Evolutionary conservation across 2,113 vertebrate species (phyloP).

Genomic region (Oryzias curvinotus): DNA sequence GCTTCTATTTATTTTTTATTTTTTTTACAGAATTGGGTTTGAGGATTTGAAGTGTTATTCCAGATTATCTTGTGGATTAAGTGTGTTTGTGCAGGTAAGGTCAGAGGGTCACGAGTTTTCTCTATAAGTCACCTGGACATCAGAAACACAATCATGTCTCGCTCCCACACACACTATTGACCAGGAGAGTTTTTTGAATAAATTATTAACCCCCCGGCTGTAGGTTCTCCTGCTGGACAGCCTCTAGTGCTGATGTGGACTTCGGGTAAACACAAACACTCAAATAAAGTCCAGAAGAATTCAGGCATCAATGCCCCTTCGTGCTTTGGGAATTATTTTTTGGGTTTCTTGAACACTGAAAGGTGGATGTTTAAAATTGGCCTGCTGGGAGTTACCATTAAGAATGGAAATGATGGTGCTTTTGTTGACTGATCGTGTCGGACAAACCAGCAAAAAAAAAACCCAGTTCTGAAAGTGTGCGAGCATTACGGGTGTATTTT

Average conservation of each 20-base stretch:
- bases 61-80: slow-evolving; percentile 51
- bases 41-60: slow-evolving; percentile 33
- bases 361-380: too few species aligned
- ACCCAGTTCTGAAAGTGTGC: slow-evolving; percentile 16
- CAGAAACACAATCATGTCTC: slow-evolving; percentile 17
- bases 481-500: slow-evolving; percentile 54
- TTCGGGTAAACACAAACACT: slow-evolving; percentile 49
- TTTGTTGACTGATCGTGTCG: too few species aligned
- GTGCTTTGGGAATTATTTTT: slow-evolving; percentile 1
- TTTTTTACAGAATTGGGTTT: background rate
- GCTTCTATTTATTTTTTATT: background rate
- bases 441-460: slow-evolving; percentile 1
- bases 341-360: too few species aligned
- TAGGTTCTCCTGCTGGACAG: slow-evolving; percentile 39
- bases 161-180: slow-evolving; percentile 28
- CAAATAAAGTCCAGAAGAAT: slow-evolving; percentile 52
- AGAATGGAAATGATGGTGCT: too few species aligned
- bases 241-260: slow-evolving; percentile 34
- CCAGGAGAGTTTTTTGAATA: slow-evolving; percentile 57
- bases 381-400: too few species aligned
- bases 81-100: slow-evolving; percentile 59
- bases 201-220: slow-evolving; percentile 69
- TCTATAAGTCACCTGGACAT: slow-evolving; percentile 40
- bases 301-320: slow-evolving; percentile 42
- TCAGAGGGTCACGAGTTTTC: slow-evolving; percentile 43